These are phyloP conservation scores for Pristionchus maxplancki DNA, from an alignment of 2,888 invertebrate genomes.

Conservation along the genomic window DNA sequence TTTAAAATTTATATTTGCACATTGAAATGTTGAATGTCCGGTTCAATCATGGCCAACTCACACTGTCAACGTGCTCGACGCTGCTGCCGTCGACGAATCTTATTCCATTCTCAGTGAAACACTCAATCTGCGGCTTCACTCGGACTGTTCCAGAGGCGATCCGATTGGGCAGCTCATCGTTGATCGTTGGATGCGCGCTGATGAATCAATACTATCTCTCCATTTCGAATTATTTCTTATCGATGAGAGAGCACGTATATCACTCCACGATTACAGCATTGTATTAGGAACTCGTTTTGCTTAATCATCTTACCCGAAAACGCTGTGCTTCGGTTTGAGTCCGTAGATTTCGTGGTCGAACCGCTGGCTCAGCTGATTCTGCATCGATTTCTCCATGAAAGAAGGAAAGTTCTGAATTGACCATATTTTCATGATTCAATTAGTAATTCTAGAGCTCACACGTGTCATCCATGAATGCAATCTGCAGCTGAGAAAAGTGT, in stretches of 20 bases:
- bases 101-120: slow-evolving; percentile 68
- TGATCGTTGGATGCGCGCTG: slow-evolving; percentile 75
- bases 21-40: too few relatives aligned
- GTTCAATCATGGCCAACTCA: too few relatives aligned
- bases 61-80: slow-evolving; percentile 67
- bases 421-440: too few relatives aligned
- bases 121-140: slow-evolving; percentile 66
- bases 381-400: neutral
- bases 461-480: neutral
- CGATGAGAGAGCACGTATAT: too few relatives aligned
- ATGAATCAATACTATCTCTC: neutral
- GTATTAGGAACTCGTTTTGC: too few relatives aligned
- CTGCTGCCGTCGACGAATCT: slow-evolving; percentile 69
- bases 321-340: slow-evolving; percentile 78
- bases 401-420: too few relatives aligned
- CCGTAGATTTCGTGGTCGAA: slow-evolving; percentile 78
- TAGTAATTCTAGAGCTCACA: too few relatives aligned
- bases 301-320: slow-evolving; percentile 63
- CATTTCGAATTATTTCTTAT: too few relatives aligned
- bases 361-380: slow-evolving; percentile 52
- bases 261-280: too few relatives aligned
- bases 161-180: slow-evolving; percentile 80
- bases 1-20: too few relatives aligned
- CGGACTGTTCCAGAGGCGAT: slow-evolving; percentile 77
- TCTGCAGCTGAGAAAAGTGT: slow-evolving; percentile 60